Conservation (phyloP, 30 jellyfish, hydroid and myxozoan species). For the Morbakka virulenta region DNA sequence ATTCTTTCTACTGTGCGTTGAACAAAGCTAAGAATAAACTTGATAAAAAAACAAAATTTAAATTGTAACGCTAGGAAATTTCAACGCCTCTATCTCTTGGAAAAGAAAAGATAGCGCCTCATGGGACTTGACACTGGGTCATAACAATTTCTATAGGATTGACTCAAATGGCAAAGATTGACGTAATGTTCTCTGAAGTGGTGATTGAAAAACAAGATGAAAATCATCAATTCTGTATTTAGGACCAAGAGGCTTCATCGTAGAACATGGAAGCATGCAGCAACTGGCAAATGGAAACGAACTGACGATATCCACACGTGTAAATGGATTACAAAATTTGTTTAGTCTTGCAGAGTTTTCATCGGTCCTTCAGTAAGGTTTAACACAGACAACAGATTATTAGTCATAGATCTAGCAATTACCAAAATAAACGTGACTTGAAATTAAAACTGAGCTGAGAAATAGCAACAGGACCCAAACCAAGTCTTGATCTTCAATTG, state of each 20-base stretch:
- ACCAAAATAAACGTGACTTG: too few relatives aligned
- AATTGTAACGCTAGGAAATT: neutral
- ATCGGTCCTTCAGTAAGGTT: neutral
- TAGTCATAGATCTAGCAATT: too few relatives aligned
- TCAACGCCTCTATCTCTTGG: neutral
- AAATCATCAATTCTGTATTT: too few relatives aligned
- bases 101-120: neutral
- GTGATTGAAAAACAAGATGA: too few relatives aligned
- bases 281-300: conserved; percentile 4
- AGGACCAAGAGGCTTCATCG: conserved; percentile 2
- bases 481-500: too few relatives aligned
- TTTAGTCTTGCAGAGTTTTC: neutral
- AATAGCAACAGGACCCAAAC: too few relatives aligned
- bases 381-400: neutral
- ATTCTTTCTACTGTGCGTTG: neutral
- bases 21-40: neutral
- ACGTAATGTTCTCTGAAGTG: too few relatives aligned
- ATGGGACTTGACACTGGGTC: too few relatives aligned
- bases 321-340: neutral
- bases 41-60: neutral
- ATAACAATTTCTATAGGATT: neutral
- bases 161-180: neutral
- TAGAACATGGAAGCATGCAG: conserved; percentile 1
- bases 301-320: neutral
- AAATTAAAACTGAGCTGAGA: too few relatives aligned